Base-by-base conservation (phyloP, 1,140 invertebrate species). In the Zophobas atratus region DNA sequence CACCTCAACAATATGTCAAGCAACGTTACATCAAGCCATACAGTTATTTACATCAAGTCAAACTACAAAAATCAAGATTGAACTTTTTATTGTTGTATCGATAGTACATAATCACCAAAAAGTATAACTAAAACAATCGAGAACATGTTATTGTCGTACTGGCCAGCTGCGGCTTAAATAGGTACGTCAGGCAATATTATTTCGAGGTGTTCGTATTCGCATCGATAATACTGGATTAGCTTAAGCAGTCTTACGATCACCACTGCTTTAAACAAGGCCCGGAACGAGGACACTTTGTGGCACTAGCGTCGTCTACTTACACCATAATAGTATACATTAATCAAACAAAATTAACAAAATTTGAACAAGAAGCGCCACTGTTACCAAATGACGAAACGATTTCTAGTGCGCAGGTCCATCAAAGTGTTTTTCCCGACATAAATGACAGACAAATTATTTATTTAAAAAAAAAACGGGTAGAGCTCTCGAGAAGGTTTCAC, bases 21-120 rank as follows among this genome's bases (percentile, higher is more conserved):
- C 55, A 75, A 55, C 48, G 41, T 74, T 20, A 55, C 49, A 67
- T 20, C 36, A 56, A 67, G 60, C 60, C 60, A 67, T 38, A 63
- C 57, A 39, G 8, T 67, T 67, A 67, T 67, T 67, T 67, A 67
- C 60, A 67, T 67, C 60, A 67, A 67, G 60, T 67, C 60, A 67
- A 67, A 67, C 60, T 67, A 67, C 60, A 67, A 67, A 67, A 67
- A 67, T 67, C 2, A 6, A 67, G 41, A 67, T 67, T 67, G 6
- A 67, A 67, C 57, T 67, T 67, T 43, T 67, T 67, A 8, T 63
- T 41, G 43, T 41, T 32, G 43, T 43, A 67, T 20, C 33, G 33
- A 67, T 1, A 43, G 43, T 39, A 67, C 33, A 32, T n/a, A 51
- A 51, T 51, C n/a, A 51, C 49, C 49, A 51, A 46, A 36, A 6